A percentile compares a stretch with the other conserved stretches of the same genome.
phyloP scores from a whole-genome alignment of 2,888 invertebrate genomes.

The Exephanes ischioxanthus region DNA sequence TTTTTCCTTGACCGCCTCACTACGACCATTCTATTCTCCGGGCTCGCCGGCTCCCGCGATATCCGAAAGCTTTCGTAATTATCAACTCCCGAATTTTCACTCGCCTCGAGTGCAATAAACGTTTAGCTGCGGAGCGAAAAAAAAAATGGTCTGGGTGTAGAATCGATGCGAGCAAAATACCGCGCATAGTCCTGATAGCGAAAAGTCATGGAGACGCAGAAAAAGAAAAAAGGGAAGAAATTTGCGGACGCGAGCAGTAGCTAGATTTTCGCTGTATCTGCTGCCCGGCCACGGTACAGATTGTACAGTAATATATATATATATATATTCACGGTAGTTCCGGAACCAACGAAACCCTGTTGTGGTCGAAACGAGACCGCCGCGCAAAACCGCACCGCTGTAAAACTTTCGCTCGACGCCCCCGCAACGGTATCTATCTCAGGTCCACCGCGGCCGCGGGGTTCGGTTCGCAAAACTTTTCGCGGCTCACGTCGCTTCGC shows the following conservation, averaged over 20 bases:
- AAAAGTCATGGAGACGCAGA: not conserved
- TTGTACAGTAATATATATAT: not conserved
- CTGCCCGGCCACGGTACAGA: not conserved
- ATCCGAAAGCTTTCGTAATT: conserved; percentile 13
- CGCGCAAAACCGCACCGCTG: conserved; percentile 45
- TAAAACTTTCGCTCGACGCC: conserved; percentile 49
- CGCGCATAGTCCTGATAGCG: not conserved
- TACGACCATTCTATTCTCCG: too few species aligned
- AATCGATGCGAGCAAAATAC: not conserved
- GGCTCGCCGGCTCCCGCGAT: too few species aligned
- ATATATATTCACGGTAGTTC: not conserved
- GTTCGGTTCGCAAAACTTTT: conserved; percentile 40
- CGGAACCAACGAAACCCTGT: conserved; percentile 33
- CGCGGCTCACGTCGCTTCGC: conserved; percentile 19
- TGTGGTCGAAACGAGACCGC: conserved; percentile 57
- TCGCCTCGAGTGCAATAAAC: not conserved
- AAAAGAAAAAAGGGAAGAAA: not conserved
- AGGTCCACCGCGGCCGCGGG: not conserved
- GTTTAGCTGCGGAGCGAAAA: too few species aligned
- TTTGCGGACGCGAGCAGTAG: not conserved
- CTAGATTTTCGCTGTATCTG: not conserved
- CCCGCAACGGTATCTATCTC: conserved; percentile 27
- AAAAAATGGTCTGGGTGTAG: not conserved
- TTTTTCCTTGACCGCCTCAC: too few species aligned
- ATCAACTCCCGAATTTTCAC: not conserved